Conservation (phyloP, 2,888 invertebrate genomes). For the Rhynchonema sp. region DNA sequence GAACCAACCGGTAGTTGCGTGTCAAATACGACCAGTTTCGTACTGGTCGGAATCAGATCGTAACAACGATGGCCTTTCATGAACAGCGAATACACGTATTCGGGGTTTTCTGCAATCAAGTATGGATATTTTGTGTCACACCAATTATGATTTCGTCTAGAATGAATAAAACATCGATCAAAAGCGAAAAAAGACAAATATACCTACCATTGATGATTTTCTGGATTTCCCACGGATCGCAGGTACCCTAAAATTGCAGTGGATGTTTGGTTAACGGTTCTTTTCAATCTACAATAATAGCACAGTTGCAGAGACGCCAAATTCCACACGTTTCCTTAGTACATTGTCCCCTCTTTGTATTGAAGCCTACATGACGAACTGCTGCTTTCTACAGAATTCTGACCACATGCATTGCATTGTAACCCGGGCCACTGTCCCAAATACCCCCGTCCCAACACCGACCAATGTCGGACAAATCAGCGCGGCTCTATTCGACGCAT, state of each 20-base stretch:
- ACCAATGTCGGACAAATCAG: too few relatives aligned
- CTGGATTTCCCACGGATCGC: neutral
- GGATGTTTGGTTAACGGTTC: neutral
- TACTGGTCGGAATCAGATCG: conserved; percentile 96
- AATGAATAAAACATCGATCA: neutral
- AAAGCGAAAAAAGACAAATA: neutral
- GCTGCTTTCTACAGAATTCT: too few relatives aligned
- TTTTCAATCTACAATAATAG: too few relatives aligned
- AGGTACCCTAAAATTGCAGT: neutral
- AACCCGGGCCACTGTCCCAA: too few relatives aligned
- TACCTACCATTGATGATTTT: neutral
- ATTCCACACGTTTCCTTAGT: too few relatives aligned
- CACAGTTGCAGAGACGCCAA: too few relatives aligned
- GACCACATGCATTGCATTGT: too few relatives aligned
- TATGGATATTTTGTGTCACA: conserved; percentile 3
- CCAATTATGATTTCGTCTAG: neutral
- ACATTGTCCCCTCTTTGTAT: too few relatives aligned
- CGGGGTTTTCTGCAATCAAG: too few relatives aligned
- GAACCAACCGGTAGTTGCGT: conserved; percentile 60
- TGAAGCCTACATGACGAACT: too few relatives aligned
- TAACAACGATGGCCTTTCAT: conserved; percentile 99
- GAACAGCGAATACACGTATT: conserved; percentile 40
- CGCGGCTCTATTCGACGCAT: too few relatives aligned
- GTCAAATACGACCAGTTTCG: conserved; percentile 97
- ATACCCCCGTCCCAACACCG: too few relatives aligned